Percentiles rank a stretch among this genome's conserved stretches.
Evolutionary conservation across 2,888 invertebrate species (phyloP).

Genomic region (Caenorhabditis sp.): DNA sequence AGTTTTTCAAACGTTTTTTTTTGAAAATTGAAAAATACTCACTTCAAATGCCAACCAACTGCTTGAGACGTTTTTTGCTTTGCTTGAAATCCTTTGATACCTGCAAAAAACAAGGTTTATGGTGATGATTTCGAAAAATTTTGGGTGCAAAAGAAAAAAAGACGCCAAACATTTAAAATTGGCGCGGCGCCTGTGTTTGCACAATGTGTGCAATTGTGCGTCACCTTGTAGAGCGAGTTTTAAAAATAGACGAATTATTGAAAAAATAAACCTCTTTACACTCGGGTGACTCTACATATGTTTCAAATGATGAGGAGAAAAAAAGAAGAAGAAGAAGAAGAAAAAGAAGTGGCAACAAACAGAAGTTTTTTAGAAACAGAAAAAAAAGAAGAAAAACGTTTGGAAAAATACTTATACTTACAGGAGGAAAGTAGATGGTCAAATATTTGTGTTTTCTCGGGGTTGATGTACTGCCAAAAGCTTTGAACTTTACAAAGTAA

Average conservation of each 20-base stretch:
- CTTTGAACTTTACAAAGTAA: neutral
- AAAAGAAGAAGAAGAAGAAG: neutral
- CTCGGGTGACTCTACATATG: neutral
- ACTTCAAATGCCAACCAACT: neutral
- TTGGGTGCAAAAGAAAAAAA: neutral
- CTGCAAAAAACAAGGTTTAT: too few species aligned
- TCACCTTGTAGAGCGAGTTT: constrained; percentile 3
- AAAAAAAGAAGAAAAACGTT: neutral
- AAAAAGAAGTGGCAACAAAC: neutral
- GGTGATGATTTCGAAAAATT: neutral
- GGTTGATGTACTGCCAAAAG: neutral
- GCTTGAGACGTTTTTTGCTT: neutral
- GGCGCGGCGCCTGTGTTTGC: constrained; percentile 15
- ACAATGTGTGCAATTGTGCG: constrained; percentile 18
- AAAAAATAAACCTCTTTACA: neutral
- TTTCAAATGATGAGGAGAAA: constrained; percentile 1
- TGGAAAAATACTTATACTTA: neutral
- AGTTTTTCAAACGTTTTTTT: neutral
- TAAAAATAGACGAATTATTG: neutral
- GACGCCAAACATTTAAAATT: constrained; percentile 15
- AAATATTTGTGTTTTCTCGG: neutral
- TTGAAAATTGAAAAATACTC: neutral
- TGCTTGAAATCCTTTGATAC: neutral
- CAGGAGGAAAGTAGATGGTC: neutral
- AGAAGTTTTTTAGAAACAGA: neutral